Evolutionary conservation across 1,140 invertebrate species (phyloP).

Genomic region (Solen grandis): DNA sequence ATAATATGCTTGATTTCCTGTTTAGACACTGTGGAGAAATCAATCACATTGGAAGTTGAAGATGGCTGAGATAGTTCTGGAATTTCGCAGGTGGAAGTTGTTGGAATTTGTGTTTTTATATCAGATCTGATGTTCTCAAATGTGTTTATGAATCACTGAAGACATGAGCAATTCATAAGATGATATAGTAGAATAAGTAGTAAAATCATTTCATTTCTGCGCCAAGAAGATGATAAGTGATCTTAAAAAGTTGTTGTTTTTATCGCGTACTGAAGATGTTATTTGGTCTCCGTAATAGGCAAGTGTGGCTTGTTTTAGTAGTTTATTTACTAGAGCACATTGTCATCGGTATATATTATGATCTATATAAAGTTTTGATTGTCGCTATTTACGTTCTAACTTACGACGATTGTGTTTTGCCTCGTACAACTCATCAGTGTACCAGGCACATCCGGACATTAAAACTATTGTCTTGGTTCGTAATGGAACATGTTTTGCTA

Average conservation of each 20-base stretch:
- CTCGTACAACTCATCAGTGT: background rate
- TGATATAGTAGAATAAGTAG: background rate
- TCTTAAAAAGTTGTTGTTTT: constrained; percentile 40
- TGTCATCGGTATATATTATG: constrained; percentile 43
- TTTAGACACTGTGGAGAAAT: constrained; percentile 11
- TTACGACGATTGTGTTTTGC: background rate
- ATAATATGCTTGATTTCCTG: constrained; percentile 10
- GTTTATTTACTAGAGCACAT: constrained; percentile 32
- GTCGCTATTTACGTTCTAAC: background rate
- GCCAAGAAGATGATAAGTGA: constrained; percentile 29
- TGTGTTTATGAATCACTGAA: constrained; percentile 51
- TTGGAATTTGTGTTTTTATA: background rate
- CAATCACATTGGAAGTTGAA: background rate
- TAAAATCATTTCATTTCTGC: constrained; percentile 5
- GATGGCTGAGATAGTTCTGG: background rate
- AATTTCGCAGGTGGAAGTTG: background rate
- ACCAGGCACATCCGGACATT: background rate
- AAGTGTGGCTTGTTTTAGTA: constrained; percentile 22
- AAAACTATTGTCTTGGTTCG: background rate
- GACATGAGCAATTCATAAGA: constrained; percentile 32
- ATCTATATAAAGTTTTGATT: constrained; percentile 4
- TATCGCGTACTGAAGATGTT: constrained; percentile 22
- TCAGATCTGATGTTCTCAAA: constrained; percentile 27
- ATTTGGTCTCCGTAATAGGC: constrained; percentile 31
- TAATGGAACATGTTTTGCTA: background rate